These are phyloP conservation scores for Epinephelus awoara DNA, from an alignment of 2,797 vertebrate genomes.

Conservation along the genomic window DNA sequence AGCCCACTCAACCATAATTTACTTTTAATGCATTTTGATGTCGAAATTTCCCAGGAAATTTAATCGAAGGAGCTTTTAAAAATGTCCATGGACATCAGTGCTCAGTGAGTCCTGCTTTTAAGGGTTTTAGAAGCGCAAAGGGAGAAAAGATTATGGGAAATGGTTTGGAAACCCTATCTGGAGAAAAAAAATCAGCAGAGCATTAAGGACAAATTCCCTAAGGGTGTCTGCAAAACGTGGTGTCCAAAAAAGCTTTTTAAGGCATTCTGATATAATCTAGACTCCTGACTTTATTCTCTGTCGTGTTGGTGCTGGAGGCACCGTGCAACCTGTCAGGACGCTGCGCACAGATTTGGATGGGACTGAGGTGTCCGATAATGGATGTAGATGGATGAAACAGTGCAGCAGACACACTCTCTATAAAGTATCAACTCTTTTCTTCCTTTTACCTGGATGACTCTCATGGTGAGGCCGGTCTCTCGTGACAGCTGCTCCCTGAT, in stretches of 20 bases:
- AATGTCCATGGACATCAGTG: constrained; percentile 12
- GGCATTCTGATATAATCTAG: not conserved
- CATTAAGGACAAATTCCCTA: constrained; percentile 3
- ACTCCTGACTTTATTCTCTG: too few species aligned
- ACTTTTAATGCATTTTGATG: not conserved
- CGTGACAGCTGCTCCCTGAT: constrained; percentile 95
- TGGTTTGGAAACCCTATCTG: not conserved
- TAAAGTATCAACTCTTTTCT: not conserved
- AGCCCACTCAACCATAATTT: not conserved
- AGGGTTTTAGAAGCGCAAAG: constrained; percentile 28
- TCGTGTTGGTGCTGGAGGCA: too few species aligned
- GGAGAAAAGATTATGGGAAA: constrained; percentile 46
- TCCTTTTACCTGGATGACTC: constrained; percentile 92
- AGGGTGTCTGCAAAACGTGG: not conserved
- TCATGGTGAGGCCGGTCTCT: constrained; percentile 95
- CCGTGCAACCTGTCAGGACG: too few species aligned
- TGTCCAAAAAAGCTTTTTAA: not conserved
- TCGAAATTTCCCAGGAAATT: not conserved
- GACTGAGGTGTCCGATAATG: constrained; percentile 8
- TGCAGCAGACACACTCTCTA: not conserved
- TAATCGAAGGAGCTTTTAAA: constrained; percentile 12
- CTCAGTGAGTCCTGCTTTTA: constrained; percentile 47
- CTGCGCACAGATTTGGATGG: not conserved
- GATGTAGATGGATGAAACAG: not conserved
- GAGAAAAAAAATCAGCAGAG: not conserved